These are phyloP conservation scores for Sminthopsis crassicaudata DNA, from an alignment of 2,113 vertebrate species.

Conservation along the genomic window DNA sequence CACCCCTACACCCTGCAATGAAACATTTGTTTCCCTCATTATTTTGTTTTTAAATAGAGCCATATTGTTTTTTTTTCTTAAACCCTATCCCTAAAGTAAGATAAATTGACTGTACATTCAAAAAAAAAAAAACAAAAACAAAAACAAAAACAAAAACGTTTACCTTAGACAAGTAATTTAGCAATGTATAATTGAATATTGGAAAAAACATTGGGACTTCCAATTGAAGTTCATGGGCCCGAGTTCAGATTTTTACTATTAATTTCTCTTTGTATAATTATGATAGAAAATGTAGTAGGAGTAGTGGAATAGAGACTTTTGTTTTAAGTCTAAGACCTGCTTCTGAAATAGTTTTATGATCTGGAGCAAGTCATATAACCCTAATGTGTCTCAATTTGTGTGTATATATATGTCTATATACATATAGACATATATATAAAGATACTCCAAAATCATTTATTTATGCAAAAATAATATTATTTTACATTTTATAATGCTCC, in stretches of 20 bases:
- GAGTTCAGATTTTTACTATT: neutral
- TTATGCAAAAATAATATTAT: neutral
- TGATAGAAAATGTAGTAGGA: neutral
- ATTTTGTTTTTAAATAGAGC: neutral
- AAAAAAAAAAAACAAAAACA: too few species aligned
- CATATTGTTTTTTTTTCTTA: neutral
- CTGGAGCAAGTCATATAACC: neutral
- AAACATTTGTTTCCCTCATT: neutral
- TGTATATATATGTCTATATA: too few species aligned
- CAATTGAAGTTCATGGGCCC: neutral
- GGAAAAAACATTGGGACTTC: neutral
- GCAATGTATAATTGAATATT: neutral
- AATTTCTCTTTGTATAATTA: neutral
- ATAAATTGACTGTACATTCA: neutral
- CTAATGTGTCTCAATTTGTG: neutral
- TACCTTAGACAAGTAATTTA: neutral
- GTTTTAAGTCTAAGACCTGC: neutral
- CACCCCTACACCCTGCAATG: neutral
- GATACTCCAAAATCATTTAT: neutral
- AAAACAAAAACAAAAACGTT: too few species aligned
- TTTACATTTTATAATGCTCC: neutral
- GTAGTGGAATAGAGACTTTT: neutral
- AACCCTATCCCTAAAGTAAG: neutral
- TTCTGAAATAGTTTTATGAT: neutral
- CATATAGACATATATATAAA: neutral